These are phyloP conservation scores for Staurois parvus DNA, from an alignment of 2,797 vertebrate genomes.

Conservation along the genomic window DNA sequence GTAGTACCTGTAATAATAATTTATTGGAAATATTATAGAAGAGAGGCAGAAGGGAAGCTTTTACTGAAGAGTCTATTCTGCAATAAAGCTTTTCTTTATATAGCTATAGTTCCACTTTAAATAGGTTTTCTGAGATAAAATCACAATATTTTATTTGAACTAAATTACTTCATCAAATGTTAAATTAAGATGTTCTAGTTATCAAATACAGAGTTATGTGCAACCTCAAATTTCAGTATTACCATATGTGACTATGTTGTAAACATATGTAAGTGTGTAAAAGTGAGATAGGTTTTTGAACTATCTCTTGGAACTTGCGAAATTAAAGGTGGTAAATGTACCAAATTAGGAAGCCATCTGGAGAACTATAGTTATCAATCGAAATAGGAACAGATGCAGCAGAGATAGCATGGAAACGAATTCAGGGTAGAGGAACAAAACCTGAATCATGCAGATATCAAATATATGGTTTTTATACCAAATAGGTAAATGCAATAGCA, in stretches of 20 bases:
- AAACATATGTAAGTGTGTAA: conserved; percentile 50
- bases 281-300: conserved; percentile 28
- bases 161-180: not conserved
- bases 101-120: too few relatives aligned
- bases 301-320: conserved; percentile 30
- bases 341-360: conserved; percentile 49
- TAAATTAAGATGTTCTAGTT: not conserved
- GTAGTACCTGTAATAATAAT: too few relatives aligned
- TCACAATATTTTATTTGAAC: not conserved
- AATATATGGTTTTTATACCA: not conserved
- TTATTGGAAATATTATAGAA: too few relatives aligned
- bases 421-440: conserved; percentile 25
- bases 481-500: not conserved
- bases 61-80: too few relatives aligned
- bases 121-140: not conserved
- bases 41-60: too few relatives aligned
- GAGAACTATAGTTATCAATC: conserved; percentile 24
- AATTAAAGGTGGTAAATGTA: conserved; percentile 47
- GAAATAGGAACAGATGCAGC: conserved; percentile 37
- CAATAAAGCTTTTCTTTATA: too few relatives aligned
- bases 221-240: conserved; percentile 2
- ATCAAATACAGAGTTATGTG: not conserved
- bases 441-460: not conserved
- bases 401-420: not conserved
- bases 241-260: conserved; percentile 33